Evolutionary conservation across 2,113 vertebrate species (phyloP).

Genomic region (Abramis brama): DNA sequence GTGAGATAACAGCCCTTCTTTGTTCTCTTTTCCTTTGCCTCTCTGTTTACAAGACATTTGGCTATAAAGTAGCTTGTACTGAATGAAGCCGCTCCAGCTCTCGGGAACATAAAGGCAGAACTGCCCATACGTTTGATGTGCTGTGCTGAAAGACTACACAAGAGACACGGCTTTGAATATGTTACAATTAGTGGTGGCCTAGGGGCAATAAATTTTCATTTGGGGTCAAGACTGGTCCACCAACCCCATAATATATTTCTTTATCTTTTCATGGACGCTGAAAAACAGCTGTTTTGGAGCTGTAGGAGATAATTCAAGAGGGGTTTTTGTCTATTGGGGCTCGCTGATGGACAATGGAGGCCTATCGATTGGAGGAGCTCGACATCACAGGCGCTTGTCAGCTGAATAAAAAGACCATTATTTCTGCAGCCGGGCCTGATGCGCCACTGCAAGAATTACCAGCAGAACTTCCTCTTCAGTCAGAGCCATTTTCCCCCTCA

Average conservation of each 20-base stretch:
- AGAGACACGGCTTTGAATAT: constrained; percentile 63
- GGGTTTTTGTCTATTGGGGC: constrained; percentile 72
- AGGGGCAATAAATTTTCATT: constrained; percentile 76
- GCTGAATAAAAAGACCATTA: constrained; percentile 79
- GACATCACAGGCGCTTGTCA: constrained; percentile 79
- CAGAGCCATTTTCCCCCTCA: constrained; percentile 65
- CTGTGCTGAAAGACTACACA: constrained; percentile 64
- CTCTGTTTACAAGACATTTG: constrained; percentile 34
- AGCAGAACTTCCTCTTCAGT: constrained; percentile 76
- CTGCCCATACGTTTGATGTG: constrained; percentile 59
- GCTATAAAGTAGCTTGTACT: constrained; percentile 31
- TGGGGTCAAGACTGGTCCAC: constrained; percentile 67
- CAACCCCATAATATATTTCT: constrained; percentile 77
- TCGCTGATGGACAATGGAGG: constrained; percentile 77
- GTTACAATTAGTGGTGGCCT: constrained; percentile 72
- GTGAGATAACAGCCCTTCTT: constrained; percentile 27
- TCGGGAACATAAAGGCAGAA: constrained; percentile 59
- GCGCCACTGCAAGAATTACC: constrained; percentile 74
- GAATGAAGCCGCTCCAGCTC: constrained; percentile 21
- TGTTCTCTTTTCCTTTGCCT: constrained; percentile 23
- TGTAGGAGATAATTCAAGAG: constrained; percentile 81
- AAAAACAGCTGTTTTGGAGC: constrained; percentile 80
- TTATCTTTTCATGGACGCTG: constrained; percentile 79
- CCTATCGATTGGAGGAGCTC: constrained; percentile 80
- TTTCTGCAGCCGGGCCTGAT: constrained; percentile 74